A percentile compares a stretch with the other conserved stretches of the same genome.
Evolutionary conservation across 2,113 vertebrate species (phyloP).

Genomic region (Amblyopsis rosae): DNA sequence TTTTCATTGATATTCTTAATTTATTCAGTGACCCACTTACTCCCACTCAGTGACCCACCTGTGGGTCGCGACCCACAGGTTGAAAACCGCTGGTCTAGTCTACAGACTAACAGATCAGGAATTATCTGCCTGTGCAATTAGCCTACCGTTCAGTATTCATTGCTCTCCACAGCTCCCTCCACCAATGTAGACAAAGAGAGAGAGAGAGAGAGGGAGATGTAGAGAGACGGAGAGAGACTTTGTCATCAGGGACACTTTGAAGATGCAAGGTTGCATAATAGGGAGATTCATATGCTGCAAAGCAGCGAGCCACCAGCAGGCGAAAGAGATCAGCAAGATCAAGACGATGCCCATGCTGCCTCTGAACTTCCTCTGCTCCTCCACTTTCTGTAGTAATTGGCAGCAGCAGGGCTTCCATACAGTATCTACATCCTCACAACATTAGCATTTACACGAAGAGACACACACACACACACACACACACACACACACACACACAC

Average conservation of each 20-base stretch:
- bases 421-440: conserved; percentile 63
- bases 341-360: conserved; percentile 57
- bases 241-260: conserved; percentile 46
- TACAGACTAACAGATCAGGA: not conserved
- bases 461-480: conserved; percentile 28
- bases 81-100: not conserved
- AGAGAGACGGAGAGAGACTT: conserved; percentile 4
- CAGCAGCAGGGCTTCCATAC: conserved; percentile 40
- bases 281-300: conserved; percentile 72
- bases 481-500: conserved; percentile 31
- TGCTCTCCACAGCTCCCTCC: not conserved
- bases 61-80: no score
- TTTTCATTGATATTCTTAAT: no score
- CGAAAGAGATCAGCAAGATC: conserved; percentile 69
- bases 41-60: no score
- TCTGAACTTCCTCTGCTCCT: conserved; percentile 58
- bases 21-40: no score
- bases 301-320: conserved; percentile 55
- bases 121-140: not conserved
- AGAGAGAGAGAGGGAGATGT: not conserved
- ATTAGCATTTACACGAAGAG: conserved; percentile 35
- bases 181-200: conserved; percentile 2
- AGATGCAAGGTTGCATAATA: conserved; percentile 69
- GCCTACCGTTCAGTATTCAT: conserved; percentile 18
- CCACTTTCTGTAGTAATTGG: conserved; percentile 66